Conservation (phyloP, 2,797 vertebrate genomes). For the Acanthurus tractus region DNA sequence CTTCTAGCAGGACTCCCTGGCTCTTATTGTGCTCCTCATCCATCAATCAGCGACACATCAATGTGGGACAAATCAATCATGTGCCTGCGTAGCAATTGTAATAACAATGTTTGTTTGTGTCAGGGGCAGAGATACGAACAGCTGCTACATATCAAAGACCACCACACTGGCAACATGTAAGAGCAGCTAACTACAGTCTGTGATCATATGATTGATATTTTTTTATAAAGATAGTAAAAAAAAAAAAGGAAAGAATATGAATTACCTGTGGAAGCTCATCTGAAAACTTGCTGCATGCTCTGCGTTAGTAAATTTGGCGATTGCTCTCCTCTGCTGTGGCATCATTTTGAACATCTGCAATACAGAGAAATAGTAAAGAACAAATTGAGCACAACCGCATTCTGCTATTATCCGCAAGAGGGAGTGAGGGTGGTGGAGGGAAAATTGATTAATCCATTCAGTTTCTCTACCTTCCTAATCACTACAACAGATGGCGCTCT, state of each 20-base stretch:
- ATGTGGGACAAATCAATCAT: constrained; percentile 99
- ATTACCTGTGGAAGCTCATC: constrained; percentile 97
- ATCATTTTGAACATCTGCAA: constrained; percentile 96
- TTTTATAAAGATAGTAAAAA: not conserved
- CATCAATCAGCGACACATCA: constrained; percentile 95
- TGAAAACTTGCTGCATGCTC: constrained; percentile 95
- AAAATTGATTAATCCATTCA: constrained; percentile 21
- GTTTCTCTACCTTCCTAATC: constrained; percentile 15
- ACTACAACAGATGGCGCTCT: constrained; percentile 73
- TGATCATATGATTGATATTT: not conserved
- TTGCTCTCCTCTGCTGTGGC: constrained; percentile 95
- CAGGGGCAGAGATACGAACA: constrained; percentile 8
- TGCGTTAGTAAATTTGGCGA: constrained; percentile 93
- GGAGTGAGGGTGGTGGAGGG: constrained; percentile 59
- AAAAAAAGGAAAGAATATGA: not conserved
- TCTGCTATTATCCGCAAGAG: constrained; percentile 52
- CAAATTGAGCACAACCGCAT: not conserved
- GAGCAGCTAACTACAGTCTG: not conserved
- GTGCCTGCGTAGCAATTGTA: constrained; percentile 89
- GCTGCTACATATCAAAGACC: not conserved
- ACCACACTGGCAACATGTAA: not conserved
- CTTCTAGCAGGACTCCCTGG: constrained; percentile 21
- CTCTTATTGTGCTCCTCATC: constrained; percentile 85
- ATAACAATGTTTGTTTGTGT: constrained; percentile 61
- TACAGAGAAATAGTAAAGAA: constrained; percentile 37